Conservation (phyloP, 2,113 vertebrate species). For the Crotalus horridus region DNA sequence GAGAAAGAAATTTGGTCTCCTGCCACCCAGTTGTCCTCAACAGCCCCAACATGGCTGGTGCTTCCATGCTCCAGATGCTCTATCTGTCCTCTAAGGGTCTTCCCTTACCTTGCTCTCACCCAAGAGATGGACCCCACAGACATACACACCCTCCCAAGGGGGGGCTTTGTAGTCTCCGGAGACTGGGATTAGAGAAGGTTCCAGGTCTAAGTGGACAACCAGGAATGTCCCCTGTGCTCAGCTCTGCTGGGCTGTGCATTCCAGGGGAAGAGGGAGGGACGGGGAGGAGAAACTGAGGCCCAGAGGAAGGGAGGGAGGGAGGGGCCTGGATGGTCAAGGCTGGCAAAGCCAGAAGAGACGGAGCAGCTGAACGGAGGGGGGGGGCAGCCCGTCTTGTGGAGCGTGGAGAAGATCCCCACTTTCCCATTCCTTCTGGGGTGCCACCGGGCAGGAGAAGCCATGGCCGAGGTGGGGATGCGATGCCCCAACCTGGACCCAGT, state of each 20-base stretch:
- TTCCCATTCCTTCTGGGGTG: not conserved
- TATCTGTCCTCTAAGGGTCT: rapidly evolving
- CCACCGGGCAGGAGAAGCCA: conserved; percentile 40
- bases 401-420: not conserved
- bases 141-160: not conserved
- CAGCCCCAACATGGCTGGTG: not conserved
- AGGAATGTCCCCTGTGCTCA: conserved; percentile 24
- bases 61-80: not conserved
- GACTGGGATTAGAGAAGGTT: not conserved
- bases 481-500: conserved; percentile 57
- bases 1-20: not conserved
- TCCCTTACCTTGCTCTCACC: not conserved
- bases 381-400: not conserved
- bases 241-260: conserved; percentile 48
- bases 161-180: not conserved
- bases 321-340: conserved; percentile 38
- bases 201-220: not conserved
- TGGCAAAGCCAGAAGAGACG: conserved; percentile 5
- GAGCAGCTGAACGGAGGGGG: not conserved
- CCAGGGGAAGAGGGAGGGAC: conserved; percentile 41
- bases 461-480: conserved; percentile 70
- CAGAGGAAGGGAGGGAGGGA: conserved; percentile 49
- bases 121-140: not conserved
- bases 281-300: conserved; percentile 36
- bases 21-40: not conserved